These are phyloP conservation scores for Cavia aperea DNA, from an alignment of 2,113 vertebrate species.

Conservation along the genomic window DNA sequence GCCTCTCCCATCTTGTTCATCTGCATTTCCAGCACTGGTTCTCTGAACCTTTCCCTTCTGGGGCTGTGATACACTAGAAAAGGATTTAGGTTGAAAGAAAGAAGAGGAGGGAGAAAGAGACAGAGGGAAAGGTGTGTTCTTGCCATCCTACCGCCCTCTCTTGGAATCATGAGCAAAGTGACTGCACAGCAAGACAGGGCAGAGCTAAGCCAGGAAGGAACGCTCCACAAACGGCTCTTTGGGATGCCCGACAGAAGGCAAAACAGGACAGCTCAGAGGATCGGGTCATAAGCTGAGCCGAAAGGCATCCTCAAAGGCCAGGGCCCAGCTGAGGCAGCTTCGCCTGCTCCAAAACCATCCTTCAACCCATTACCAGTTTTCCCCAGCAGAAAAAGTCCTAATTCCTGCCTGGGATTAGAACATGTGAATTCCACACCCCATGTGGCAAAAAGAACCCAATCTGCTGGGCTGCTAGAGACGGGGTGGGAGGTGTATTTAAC, in stretches of 20 bases:
- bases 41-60: background rate
- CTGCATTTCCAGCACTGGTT: background rate
- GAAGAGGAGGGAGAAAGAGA: background rate
- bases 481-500: background rate
- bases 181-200: fast-evolving
- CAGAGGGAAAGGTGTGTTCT: fast-evolving
- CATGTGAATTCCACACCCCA: slow-evolving; percentile 4
- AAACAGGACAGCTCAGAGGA: background rate
- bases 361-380: background rate
- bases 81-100: background rate
- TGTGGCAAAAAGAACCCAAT: slow-evolving; percentile 6
- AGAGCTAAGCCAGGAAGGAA: background rate
- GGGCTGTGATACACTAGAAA: background rate
- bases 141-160: slow-evolving; percentile 73
- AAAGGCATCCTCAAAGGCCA: slow-evolving; percentile 1
- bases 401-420: background rate
- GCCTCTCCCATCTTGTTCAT: background rate
- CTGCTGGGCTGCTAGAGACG: background rate
- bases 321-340: background rate
- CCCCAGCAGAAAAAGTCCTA: background rate
- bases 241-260: background rate
- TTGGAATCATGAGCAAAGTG: slow-evolving; percentile 54
- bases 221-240: background rate
- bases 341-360: background rate
- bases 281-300: background rate